These are phyloP conservation scores for Trichogramma dendrolimi DNA, from an alignment of 2,888 invertebrate species.

Conservation along the genomic window DNA sequence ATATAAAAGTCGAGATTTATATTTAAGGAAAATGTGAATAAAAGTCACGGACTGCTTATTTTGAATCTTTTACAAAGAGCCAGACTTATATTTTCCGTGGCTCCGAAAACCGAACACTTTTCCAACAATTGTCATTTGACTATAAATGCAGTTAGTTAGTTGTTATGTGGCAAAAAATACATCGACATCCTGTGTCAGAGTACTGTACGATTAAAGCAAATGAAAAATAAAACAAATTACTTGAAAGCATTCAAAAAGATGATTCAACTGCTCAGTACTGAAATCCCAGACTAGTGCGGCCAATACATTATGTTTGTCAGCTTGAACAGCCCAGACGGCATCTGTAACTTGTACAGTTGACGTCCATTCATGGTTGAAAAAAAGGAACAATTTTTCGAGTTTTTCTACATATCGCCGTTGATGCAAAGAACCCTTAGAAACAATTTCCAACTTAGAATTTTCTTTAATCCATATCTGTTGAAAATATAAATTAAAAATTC, in stretches of 20 bases:
- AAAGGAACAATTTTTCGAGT: conserved; percentile 92
- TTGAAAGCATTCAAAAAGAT: conserved; percentile 95
- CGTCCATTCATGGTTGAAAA: conserved; percentile 90
- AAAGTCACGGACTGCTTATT: too few species aligned
- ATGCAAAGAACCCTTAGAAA: conserved; percentile 90
- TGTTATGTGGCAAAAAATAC: too few species aligned
- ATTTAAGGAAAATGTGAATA: too few species aligned
- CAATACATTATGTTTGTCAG: conserved; percentile 94
- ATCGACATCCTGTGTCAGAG: conserved; percentile 13
- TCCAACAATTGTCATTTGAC: not conserved
- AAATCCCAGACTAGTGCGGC: conserved; percentile 98
- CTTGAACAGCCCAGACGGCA: conserved; percentile 95
- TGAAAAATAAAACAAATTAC: conserved; percentile 51
- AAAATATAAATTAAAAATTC: conserved; percentile 6
- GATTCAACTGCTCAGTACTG: conserved; percentile 93
- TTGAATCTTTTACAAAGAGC: conserved; percentile 4
- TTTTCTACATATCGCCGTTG: conserved; percentile 98
- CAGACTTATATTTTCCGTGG: conserved; percentile 1
- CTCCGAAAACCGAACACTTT: not conserved
- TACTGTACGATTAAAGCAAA: conserved; percentile 4
- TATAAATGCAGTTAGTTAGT: conserved; percentile 11
- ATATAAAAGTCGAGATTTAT: conserved; percentile 17
- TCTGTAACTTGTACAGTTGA: conserved; percentile 87
- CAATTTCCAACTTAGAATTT: conserved; percentile 91
- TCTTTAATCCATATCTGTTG: conserved; percentile 93